Evolutionary conservation across 1,140 invertebrate genomes (phyloP).

Genomic region (Caenorhabditis tropicalis): DNA sequence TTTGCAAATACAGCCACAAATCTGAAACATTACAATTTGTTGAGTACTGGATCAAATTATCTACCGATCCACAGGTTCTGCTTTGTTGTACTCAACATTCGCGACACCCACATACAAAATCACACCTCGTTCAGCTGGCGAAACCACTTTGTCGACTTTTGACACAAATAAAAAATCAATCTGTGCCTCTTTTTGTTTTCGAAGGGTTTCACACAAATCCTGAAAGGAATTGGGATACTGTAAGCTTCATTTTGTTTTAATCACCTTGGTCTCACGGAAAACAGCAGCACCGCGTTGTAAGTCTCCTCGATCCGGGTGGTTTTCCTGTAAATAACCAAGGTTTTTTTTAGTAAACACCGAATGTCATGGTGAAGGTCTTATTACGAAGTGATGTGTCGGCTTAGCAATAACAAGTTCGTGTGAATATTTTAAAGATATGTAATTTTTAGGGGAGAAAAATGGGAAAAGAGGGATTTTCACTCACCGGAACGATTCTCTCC

Average conservation of each 20-base stretch:
- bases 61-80: not conserved
- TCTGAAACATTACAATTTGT: not conserved
- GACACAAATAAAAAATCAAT: constrained; percentile 26
- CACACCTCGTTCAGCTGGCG: not conserved
- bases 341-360: no score
- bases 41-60: not conserved
- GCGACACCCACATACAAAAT: constrained; percentile 11
- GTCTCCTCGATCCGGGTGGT: constrained; percentile 13
- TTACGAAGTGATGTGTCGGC: no score
- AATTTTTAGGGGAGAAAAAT: no score
- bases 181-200: constrained; percentile 28
- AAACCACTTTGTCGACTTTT: not conserved
- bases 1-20: not conserved
- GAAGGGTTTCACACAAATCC: constrained; percentile 33
- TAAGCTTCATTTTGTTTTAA: not conserved
- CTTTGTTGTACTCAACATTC: constrained; percentile 25
- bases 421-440: no score
- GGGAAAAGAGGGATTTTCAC: no score
- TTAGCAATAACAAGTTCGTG: no score
- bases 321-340: constrained; percentile 13
- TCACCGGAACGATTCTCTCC: constrained; percentile 6
- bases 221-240: not conserved
- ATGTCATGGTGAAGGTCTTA: not conserved
- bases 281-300: constrained; percentile 10
- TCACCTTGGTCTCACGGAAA: constrained; percentile 28